phyloP scores from a whole-genome alignment of 2,888 invertebrate species.

The Macaria liturata region DNA sequence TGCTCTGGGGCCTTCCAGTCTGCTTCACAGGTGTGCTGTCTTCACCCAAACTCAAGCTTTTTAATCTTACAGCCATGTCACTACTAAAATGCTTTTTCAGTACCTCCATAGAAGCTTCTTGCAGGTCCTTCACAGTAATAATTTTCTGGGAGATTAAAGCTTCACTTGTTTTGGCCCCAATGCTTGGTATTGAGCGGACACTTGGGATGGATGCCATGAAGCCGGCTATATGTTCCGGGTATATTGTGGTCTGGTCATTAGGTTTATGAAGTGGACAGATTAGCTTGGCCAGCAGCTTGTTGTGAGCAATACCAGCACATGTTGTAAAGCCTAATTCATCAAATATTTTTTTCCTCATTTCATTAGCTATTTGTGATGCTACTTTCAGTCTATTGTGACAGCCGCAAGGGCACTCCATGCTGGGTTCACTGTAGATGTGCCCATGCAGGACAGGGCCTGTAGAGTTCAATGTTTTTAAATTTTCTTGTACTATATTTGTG shows the following conservation, averaged over 20 bases:
- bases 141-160: slow-evolving; percentile 86
- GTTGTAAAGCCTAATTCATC: slow-evolving; percentile 88
- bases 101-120: slow-evolving; percentile 82
- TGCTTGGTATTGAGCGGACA: slow-evolving; percentile 88
- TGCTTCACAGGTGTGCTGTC: slow-evolving; percentile 89
- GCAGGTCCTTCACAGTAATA: slow-evolving; percentile 86
- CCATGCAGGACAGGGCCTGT: slow-evolving; percentile 73
- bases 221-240: slow-evolving; percentile 86
- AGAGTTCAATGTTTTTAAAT: slow-evolving; percentile 64
- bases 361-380: slow-evolving; percentile 89
- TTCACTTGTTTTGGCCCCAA: slow-evolving; percentile 88
- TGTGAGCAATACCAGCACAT: slow-evolving; percentile 93
- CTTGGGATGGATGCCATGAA: slow-evolving; percentile 86
- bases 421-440: slow-evolving; percentile 82
- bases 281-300: slow-evolving; percentile 92
- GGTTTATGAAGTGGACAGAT: slow-evolving; percentile 89
- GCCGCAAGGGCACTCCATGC: slow-evolving; percentile 87
- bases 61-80: slow-evolving; percentile 87
- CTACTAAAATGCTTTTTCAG: slow-evolving; percentile 86
- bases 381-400: slow-evolving; percentile 87
- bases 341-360: slow-evolving; percentile 88
- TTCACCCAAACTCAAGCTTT: slow-evolving; percentile 88
- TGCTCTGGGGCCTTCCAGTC: slow-evolving; percentile 90
- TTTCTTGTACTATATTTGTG: slow-evolving; percentile 85
- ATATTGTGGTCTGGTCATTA: slow-evolving; percentile 91